These are phyloP conservation scores for Hippocampus kuda DNA, from an alignment of 2,797 vertebrate genomes.

Conservation along the genomic window DNA sequence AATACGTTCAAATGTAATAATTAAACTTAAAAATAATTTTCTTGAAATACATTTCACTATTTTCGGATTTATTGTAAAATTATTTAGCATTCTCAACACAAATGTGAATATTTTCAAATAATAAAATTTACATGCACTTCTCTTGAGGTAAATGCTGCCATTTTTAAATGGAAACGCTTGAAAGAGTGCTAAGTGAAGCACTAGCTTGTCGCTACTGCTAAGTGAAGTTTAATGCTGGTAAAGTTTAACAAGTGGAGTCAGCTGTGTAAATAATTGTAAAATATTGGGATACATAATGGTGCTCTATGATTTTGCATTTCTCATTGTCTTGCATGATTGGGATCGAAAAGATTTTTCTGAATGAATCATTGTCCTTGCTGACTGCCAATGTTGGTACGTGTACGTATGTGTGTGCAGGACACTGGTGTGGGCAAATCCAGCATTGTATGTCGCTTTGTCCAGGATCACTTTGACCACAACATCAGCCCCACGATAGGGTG, in stretches of 20 bases:
- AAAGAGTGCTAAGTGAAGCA: background rate
- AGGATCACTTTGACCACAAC: slow-evolving; percentile 97
- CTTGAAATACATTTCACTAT: background rate
- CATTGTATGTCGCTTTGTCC: slow-evolving; percentile 94
- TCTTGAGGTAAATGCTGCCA: too few relatives aligned
- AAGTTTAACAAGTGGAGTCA: background rate
- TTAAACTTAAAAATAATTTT: background rate
- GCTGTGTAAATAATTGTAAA: background rate
- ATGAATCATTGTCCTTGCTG: background rate
- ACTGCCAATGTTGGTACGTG: slow-evolving; percentile 10
- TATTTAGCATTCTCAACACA: background rate
- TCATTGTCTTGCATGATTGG: background rate
- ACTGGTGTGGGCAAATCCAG: slow-evolving; percentile 97
- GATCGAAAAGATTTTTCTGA: background rate
- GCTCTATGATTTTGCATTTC: background rate
- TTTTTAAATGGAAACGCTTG: background rate
- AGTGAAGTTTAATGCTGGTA: background rate
- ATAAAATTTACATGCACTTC: background rate
- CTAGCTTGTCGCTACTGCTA: background rate
- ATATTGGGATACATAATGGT: background rate
- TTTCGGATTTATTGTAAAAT: background rate
- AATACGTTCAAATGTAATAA: background rate
- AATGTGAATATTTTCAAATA: background rate
- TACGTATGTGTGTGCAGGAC: slow-evolving; percentile 68
- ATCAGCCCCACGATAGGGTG: slow-evolving; percentile 97